phyloP scores from a whole-genome alignment of 2,888 invertebrate species.

The Ormyrus nitidulus region DNA sequence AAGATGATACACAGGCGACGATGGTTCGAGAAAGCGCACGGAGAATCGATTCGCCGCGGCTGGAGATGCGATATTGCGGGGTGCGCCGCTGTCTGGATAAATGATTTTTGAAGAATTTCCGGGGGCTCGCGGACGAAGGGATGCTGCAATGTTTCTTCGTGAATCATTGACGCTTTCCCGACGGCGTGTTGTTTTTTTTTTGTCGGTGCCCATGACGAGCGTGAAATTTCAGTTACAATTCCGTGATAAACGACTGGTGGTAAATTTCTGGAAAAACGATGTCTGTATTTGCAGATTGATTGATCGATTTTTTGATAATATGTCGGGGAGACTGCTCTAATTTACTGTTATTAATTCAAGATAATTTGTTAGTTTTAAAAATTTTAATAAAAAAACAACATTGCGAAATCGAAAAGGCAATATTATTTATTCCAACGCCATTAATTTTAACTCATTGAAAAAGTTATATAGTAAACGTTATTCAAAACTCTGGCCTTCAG shows the following conservation, averaged over 20 bases:
- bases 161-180: slow-evolving; percentile 14
- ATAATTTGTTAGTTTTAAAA: too few species aligned
- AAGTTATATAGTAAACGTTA: too few species aligned
- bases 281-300: slow-evolving; percentile 33
- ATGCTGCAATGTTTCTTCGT: slow-evolving; percentile 18
- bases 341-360: not conserved
- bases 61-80: not conserved
- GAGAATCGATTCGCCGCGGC: slow-evolving; percentile 52
- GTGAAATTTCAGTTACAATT: slow-evolving; percentile 42
- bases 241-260: slow-evolving; percentile 33
- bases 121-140: not conserved
- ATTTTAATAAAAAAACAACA: too few species aligned
- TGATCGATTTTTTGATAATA: not conserved
- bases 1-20: slow-evolving; percentile 53
- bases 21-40: slow-evolving; percentile 7
- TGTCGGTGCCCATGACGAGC: slow-evolving; percentile 37
- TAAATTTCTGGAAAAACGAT: slow-evolving; percentile 11
- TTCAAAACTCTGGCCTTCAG: too few species aligned
- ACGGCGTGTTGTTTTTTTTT: slow-evolving; percentile 9
- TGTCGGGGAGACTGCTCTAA: not conserved
- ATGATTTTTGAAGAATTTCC: slow-evolving; percentile 50
- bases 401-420: too few species aligned
- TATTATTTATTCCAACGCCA: too few species aligned
- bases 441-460: too few species aligned
- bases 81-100: not conserved